Evolutionary conservation across 2,113 vertebrate species (phyloP).

Genomic region (Mionectes macconnelli): DNA sequence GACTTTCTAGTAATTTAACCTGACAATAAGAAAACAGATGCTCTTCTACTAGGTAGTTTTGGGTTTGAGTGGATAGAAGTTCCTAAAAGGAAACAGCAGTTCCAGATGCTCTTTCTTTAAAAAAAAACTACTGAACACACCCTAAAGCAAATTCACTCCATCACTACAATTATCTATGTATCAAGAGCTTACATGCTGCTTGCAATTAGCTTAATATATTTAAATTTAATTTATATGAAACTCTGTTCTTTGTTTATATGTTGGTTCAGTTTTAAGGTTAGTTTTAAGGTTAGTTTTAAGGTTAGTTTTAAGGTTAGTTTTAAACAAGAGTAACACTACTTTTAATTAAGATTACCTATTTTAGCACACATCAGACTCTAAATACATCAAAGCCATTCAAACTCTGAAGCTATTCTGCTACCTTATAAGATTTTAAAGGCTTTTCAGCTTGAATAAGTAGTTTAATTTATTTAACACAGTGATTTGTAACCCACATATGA

Average conservation of each 20-base stretch:
- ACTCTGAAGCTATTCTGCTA: neutral
- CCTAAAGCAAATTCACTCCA: neutral
- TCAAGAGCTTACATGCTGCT: neutral
- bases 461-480: conserved; percentile 41
- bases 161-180: neutral
- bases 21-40: neutral
- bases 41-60: neutral
- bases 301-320: neutral
- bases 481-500: conserved; percentile 38
- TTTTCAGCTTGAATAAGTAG: conserved; percentile 43
- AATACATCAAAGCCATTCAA: neutral
- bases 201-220: neutral
- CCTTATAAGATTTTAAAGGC: conserved; percentile 9
- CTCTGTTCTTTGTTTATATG: neutral
- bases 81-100: neutral
- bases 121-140: neutral
- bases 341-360: conserved; percentile 12
- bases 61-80: neutral
- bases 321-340: neutral
- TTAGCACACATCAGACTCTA: neutral
- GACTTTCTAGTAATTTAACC: neutral
- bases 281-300: neutral
- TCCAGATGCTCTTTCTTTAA: neutral
- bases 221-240: conserved; percentile 2
- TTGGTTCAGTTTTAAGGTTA: neutral